Percentiles rank a stretch among this genome's conserved stretches.
Evolutionary conservation across 2,888 invertebrate genomes (phyloP).

Genomic region (Disparrhopalites patrizii): DNA sequence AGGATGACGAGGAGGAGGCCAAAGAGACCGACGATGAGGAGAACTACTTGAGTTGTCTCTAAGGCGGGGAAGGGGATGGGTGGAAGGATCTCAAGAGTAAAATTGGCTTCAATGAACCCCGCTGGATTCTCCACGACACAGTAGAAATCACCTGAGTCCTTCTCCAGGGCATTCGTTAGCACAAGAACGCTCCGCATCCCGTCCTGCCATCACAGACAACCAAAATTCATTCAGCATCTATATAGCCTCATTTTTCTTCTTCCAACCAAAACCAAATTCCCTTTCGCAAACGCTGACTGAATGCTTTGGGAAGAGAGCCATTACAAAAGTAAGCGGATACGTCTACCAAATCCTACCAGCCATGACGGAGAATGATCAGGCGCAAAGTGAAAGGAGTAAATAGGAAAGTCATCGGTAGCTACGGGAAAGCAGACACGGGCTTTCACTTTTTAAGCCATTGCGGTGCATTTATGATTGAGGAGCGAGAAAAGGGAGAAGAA

Average conservation of each 20-base stretch:
- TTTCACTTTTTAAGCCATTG: too few relatives aligned
- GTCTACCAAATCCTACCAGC: too few relatives aligned
- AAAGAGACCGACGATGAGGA: conserved; percentile 55
- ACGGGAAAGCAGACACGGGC: background rate
- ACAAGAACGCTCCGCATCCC: conserved; percentile 61
- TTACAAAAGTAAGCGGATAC: background rate
- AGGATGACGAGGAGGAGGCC: conserved; percentile 48
- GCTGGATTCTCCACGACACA: conserved; percentile 87
- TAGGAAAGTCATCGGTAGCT: background rate
- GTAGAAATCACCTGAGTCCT: conserved; percentile 66
- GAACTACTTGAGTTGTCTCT: conserved; percentile 72
- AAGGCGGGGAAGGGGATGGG: conserved; percentile 68
- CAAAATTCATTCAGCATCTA: too few relatives aligned
- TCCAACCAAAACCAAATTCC: too few relatives aligned
- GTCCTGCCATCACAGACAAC: conserved; percentile 34
- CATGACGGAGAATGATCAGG: background rate
- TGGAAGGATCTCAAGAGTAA: conserved; percentile 76
- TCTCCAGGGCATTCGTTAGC: conserved; percentile 74
- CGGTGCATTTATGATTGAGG: too few relatives aligned
- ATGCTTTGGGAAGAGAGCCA: background rate
- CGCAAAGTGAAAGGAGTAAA: background rate
- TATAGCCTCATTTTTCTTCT: too few relatives aligned
- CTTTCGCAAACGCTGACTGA: background rate
- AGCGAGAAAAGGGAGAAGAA: background rate
- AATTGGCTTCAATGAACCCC: conserved; percentile 82